Evolutionary conservation across 2,797 vertebrate genomes (phyloP), one percentile per base, ranked within the genome.

Genomic region (Poeciliopsis turneri): DNA sequence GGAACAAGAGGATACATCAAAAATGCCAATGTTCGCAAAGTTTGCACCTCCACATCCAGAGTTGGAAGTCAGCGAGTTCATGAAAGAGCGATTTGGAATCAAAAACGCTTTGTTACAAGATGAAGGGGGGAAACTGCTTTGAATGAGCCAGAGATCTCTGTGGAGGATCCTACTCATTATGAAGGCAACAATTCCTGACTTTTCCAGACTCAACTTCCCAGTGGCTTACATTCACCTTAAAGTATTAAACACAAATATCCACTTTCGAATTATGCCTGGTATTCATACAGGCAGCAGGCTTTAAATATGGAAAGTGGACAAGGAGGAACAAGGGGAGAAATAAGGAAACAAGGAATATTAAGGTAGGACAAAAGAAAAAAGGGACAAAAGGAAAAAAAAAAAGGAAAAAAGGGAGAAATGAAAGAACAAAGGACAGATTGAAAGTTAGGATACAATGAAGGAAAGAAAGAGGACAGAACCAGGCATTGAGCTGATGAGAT

Each of bases 1-100:
- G 84, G 89, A 89, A 93, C 89, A 92, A 91, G 90, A 84, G 87
- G 85, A 86, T 85, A 93, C 91, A 94, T 95, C 90, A 94, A 93
- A 94, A 90, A 92, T 84, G 78, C 90, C 80, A 81, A 85, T 83
- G 86, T 91, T 94, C 91, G 88, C 83, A 91, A 94, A 94, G 91
- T 94, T 94, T 89, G 84, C 84, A 82, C 87, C 89, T 88, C 86
- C 83, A 82, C 85, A 92, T 89, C 82, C 86, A 89, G 81, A 89
- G 84, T 82, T 87, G 83, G 85, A 86, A 85, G 74, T 79, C 78
- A 28, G 76, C 61, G 76, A 92, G 89, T 92, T 93, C 90, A 89
- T 87, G 78, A 76, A 87, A 81, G 86, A 92, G 84, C 68, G 72
- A 84, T 93, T 92, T 89, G 82, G 94, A 92, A 90, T 92, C 78